phyloP scores from a whole-genome alignment of 2,797 vertebrate genomes.

The Pangasius krempfi region DNA sequence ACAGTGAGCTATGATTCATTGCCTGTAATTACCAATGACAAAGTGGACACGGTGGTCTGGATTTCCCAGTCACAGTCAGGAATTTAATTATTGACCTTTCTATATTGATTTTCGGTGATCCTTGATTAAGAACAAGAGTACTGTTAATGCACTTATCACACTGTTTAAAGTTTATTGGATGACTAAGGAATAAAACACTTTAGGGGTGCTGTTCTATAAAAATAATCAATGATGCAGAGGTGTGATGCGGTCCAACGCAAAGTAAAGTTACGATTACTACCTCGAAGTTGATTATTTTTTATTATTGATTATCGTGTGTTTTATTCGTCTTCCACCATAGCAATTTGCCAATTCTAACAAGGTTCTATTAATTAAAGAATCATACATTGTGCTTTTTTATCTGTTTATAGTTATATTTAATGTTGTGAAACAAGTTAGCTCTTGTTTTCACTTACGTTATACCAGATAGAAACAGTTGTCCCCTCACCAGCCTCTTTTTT shows the following conservation, averaged over 20 bases:
- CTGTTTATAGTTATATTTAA: not conserved
- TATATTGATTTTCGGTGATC: not conserved
- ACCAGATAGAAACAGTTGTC: not conserved
- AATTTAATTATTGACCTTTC: slow-evolving; percentile 35
- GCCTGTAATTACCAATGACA: slow-evolving; percentile 12
- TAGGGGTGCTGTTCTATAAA: not conserved
- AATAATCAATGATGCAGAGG: not conserved
- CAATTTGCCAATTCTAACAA: not conserved
- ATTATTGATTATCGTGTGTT: too few relatives aligned
- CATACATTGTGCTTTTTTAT: not conserved
- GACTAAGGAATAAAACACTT: not conserved
- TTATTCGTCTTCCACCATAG: not conserved
- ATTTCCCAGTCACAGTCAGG: slow-evolving; percentile 25
- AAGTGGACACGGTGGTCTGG: slow-evolving; percentile 6
- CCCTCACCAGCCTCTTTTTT: not conserved
- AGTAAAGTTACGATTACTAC: not conserved
- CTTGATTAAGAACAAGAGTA: not conserved
- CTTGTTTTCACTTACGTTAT: not conserved
- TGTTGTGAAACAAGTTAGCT: not conserved
- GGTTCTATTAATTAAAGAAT: not conserved
- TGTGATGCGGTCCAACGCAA: not conserved
- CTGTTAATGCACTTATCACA: not conserved
- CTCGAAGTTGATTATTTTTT: not conserved
- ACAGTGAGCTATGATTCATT: slow-evolving; percentile 35
- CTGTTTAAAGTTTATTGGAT: not conserved